Evolutionary conservation across 2,888 invertebrate species (phyloP).

Genomic region (Drosophila melanosoma): DNA sequence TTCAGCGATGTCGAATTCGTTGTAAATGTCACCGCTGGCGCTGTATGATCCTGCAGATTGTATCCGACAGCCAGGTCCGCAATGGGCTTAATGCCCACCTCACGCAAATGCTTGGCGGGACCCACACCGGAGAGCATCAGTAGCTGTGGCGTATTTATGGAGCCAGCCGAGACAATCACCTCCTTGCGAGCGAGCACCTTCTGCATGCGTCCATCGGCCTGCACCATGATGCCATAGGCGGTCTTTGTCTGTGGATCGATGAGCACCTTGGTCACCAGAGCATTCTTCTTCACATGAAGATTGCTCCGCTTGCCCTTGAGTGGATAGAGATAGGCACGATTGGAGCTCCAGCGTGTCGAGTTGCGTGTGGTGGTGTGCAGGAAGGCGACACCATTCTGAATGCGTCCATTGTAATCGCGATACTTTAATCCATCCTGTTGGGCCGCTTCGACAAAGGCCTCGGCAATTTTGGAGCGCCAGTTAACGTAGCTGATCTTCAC

Average conservation of each 20-base stretch:
- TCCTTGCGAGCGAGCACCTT: slow-evolving; percentile 87
- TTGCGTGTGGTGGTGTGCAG: slow-evolving; percentile 87
- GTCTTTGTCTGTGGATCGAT: slow-evolving; percentile 85
- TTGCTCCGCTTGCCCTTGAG: slow-evolving; percentile 86
- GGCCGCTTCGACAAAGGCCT: slow-evolving; percentile 88
- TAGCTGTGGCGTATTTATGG: slow-evolving; percentile 92
- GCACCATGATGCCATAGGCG: slow-evolving; percentile 87
- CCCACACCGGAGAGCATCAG: slow-evolving; percentile 92
- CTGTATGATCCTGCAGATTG: slow-evolving; percentile 88
- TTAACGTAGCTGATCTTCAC: slow-evolving; percentile 87
- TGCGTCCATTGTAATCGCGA: slow-evolving; percentile 89
- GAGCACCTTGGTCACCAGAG: slow-evolving; percentile 86
- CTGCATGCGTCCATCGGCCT: slow-evolving; percentile 82
- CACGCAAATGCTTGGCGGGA: slow-evolving; percentile 86
- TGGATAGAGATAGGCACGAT: slow-evolving; percentile 87
- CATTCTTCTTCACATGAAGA: slow-evolving; percentile 86
- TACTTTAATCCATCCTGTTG: slow-evolving; percentile 88
- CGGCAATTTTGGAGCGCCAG: slow-evolving; percentile 87
- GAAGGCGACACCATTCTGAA: slow-evolving; percentile 88
- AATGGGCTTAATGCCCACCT: slow-evolving; percentile 86
- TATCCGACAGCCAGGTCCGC: slow-evolving; percentile 88
- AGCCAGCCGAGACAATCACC: slow-evolving; percentile 91
- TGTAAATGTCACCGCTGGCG: slow-evolving; percentile 89
- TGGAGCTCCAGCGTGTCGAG: slow-evolving; percentile 87
- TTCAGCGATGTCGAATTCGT: slow-evolving; percentile 84